Evolutionary conservation across 2,888 invertebrate species (phyloP), one percentile per base, ranked within the genome.

Genomic region (Flabesymbios commensalis): DNA sequence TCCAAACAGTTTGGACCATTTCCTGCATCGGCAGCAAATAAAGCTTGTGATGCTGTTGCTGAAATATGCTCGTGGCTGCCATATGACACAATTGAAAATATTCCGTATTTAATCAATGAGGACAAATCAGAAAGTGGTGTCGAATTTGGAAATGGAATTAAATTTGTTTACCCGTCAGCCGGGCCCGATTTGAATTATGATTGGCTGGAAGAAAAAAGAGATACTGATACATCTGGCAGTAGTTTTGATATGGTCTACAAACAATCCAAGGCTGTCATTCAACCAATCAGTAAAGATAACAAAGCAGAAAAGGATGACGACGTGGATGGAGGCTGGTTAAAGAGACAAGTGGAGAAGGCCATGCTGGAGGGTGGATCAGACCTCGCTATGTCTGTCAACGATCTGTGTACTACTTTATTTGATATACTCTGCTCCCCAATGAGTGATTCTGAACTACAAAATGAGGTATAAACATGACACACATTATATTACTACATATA

Each of bases 1-100:
- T 71, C 75, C 3, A 71, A 70, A 43, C 73, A 75, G 4, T 80
- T 80, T 71, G 80, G 80, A 33, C 79, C 78, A 7, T 78, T 78
- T 58, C 78, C 79, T 22, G 77, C 79, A 10, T 66, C 72, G 4
- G 75, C 74, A 24, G 79, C 79, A 19, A 74, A 76, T 3, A 75
- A 75, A 61, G 75, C 76, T 1, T 78, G 78, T 62, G 53, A 68
- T 33, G 58, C 73, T 31, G 75, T 78, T 26, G 69, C 69, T 52
- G 69, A 64, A 29, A 72, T 79, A 33, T 69, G 68, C 39, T 58
- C 68, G 47, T 74, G 74, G 73, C 58, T 80, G 31, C 75, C 79
- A 22, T 78, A 78, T 32, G 71, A 75, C 36, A 70, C 41, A 2
- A 42, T 52, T 26, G 39, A 47, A 54, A 33, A 17, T 28, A 19